Evolutionary conservation across 1,140 invertebrate genomes (phyloP), one percentile per base, ranked within the genome.

Genomic region (Rhopalosiphum padi): DNA sequence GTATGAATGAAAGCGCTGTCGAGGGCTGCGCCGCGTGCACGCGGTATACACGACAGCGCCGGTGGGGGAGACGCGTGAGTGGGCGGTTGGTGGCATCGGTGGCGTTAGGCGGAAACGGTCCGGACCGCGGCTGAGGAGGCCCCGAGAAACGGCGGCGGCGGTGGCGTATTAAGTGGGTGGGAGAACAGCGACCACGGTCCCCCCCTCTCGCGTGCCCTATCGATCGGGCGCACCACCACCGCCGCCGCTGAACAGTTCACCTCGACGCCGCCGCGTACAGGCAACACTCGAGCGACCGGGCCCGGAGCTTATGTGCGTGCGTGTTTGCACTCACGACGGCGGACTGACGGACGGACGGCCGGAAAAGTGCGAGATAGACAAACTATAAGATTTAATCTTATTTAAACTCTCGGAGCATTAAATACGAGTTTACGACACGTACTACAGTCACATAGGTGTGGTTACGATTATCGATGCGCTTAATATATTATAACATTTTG

Each of bases 171-270:
- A 68, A 43, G 55, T 68, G 90, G 37, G 90, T 22, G 41, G 55
- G 90, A 77, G 18, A 68, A 15, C 37, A 46, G n/a, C 37, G 43
- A 35, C 68, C 25, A n/a, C 25, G 41, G 43, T 8, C 51, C 35
- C 48, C n/a, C 90, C 11, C 41, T 82, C 60, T 55, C 15, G 90
- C 25, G 68, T 51, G 90, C 90, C 90, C 90, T 91, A 91, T 91
- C 90, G 90, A 91, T 91, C 90, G 53, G 89, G 23, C 21, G 30
- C 6, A 46, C 90, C 41, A 8, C 15, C 6, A 11, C 60, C 37
- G 18, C 85, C 86, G 18, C 86, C 43, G 30, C 85, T 3, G 77
- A 83, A 21, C 77, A 37, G 35, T 83, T 83, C 35, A 83, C 77
- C 77, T 85, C 37, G 23, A 41, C 41, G 83, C 41, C 25, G 43